Conservation (phyloP, 2,797 vertebrate genomes). For the Gadopsis bispinosus region DNA sequence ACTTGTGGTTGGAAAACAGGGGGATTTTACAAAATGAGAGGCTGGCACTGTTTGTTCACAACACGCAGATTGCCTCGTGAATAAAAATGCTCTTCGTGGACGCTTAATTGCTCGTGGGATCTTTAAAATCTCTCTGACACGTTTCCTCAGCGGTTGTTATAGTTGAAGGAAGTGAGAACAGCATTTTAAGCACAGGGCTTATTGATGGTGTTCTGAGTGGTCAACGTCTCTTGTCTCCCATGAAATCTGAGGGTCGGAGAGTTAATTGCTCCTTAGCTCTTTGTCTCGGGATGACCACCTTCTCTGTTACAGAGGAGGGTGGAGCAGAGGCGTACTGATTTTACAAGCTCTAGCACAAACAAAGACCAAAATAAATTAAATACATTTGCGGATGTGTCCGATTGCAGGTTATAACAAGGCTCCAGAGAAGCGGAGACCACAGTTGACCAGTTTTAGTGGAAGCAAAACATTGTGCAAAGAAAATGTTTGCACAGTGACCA, state of each 20-base stretch:
- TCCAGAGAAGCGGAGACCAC: neutral
- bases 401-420: conserved; percentile 3
- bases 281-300: conserved; percentile 62
- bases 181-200: conserved; percentile 45
- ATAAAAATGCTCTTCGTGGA: conserved; percentile 40
- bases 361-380: neutral
- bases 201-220: conserved; percentile 43
- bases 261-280: conserved; percentile 61
- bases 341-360: conserved; percentile 6
- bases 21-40: conserved; percentile 35
- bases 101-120: conserved; percentile 35
- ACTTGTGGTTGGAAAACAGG: conserved; percentile 23
- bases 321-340: conserved; percentile 36
- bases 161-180: conserved; percentile 48
- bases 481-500: conserved; percentile 10
- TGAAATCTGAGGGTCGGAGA: conserved; percentile 49
- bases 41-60: conserved; percentile 18
- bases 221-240: conserved; percentile 46
- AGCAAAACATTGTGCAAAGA: neutral
- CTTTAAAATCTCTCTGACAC: conserved; percentile 22
- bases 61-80: conserved; percentile 14
- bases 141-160: conserved; percentile 47
- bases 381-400: neutral
- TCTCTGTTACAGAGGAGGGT: conserved; percentile 54
- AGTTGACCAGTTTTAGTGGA: neutral